Conservation (phyloP, 2,113 vertebrate species). For the Gambusia affinis region DNA sequence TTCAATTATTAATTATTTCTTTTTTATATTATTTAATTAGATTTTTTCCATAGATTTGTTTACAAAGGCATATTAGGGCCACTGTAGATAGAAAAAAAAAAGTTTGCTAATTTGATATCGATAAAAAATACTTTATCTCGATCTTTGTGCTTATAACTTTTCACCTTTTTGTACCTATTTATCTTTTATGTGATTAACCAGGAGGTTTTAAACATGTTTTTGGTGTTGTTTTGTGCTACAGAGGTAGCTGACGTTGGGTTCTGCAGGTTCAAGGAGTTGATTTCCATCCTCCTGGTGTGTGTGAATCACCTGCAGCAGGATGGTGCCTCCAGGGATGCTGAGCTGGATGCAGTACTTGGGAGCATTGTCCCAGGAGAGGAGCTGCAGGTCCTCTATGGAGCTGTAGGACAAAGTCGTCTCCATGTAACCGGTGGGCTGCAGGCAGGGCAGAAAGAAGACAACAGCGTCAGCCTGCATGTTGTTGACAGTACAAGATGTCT, state of each 20-base stretch:
- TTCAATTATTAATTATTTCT: no score
- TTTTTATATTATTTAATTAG: no score
- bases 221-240: no score
- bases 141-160: no score
- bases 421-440: constrained; percentile 98
- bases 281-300: not conserved
- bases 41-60: no score
- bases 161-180: no score
- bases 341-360: constrained; percentile 99
- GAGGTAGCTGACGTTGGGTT: not conserved
- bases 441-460: constrained; percentile 28
- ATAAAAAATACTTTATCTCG: no score
- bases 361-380: constrained; percentile 98
- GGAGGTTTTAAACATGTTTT: no score
- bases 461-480: constrained; percentile 23
- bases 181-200: no score
- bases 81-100: no score
- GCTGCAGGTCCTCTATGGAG: constrained; percentile 96
- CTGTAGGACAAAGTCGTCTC: constrained; percentile 96
- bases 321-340: constrained; percentile 93
- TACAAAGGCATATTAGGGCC: no score
- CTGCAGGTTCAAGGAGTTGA: not conserved
- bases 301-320: constrained; percentile 91
- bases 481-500: constrained; percentile 39
- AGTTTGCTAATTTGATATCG: no score